These are phyloP conservation scores for Oreonectes daqikongensis DNA, from an alignment of 2,797 vertebrate species.

Conservation along the genomic window DNA sequence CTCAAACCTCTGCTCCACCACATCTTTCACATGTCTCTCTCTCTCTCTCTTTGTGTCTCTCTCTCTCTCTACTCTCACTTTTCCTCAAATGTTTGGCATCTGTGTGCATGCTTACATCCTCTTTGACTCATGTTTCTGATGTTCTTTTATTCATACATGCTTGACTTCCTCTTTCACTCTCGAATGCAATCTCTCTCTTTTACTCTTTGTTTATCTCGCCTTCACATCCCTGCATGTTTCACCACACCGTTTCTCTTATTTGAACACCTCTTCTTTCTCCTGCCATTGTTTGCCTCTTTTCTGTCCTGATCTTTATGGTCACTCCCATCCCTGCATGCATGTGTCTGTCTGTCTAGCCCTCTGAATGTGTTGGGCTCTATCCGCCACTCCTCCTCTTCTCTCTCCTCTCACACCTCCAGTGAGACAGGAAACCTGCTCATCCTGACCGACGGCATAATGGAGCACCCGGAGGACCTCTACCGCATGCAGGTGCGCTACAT, in stretches of 20 bases:
- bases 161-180: background rate
- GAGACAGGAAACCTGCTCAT: constrained; percentile 94
- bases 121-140: background rate
- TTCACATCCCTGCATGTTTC: background rate
- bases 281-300: constrained; percentile 15
- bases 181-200: background rate
- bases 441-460: constrained; percentile 89
- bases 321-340: constrained; percentile 17
- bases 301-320: background rate
- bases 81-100: constrained; percentile 13
- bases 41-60: constrained; percentile 27
- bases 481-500: constrained; percentile 89
- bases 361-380: constrained; percentile 91
- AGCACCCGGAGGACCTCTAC: constrained; percentile 91
- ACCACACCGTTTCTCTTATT: background rate
- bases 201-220: background rate
- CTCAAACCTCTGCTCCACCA: constrained; percentile 26
- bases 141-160: background rate
- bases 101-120: constrained; percentile 4
- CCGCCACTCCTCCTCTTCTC: constrained; percentile 93
- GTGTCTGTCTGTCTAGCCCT: constrained; percentile 77
- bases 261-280: background rate
- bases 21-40: constrained; percentile 30
- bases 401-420: constrained; percentile 95
- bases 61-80: constrained; percentile 29